Evolutionary conservation across 2,888 invertebrate species (phyloP).

Genomic region (Drosophila quasianomalipes): DNA sequence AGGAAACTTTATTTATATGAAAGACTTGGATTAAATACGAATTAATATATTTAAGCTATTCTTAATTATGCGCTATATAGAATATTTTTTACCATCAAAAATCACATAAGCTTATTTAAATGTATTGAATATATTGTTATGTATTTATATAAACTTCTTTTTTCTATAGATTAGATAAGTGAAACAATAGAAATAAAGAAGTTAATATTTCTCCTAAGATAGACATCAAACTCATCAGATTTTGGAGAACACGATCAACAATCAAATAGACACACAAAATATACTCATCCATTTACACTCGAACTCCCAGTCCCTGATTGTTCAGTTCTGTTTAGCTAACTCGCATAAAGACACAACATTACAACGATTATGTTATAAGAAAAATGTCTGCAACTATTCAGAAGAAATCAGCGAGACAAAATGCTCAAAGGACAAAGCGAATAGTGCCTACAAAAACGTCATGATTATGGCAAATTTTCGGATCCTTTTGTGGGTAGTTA

Average conservation of each 20-base stretch:
- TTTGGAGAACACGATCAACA: constrained; percentile 24
- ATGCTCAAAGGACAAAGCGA: constrained; percentile 15
- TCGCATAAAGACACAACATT: constrained; percentile 69
- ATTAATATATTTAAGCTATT: background rate
- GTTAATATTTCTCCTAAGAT: background rate
- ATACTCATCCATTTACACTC: constrained; percentile 23
- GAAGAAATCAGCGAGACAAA: constrained; percentile 37
- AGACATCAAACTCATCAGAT: constrained; percentile 20
- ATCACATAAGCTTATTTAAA: background rate
- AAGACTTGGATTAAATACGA: background rate
- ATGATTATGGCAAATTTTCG: constrained; percentile 83
- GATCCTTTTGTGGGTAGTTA: constrained; percentile 73
- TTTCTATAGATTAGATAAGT: too few relatives aligned
- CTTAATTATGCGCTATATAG: background rate
- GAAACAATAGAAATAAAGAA: background rate
- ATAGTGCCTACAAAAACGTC: constrained; percentile 56
- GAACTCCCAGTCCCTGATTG: constrained; percentile 4
- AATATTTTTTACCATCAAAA: background rate
- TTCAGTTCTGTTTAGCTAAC: constrained; percentile 38
- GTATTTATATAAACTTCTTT: background rate
- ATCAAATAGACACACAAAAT: constrained; percentile 14
- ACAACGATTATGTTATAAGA: constrained; percentile 69
- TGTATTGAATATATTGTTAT: background rate
- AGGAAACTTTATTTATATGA: constrained; percentile 12
- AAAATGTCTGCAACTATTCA: constrained; percentile 48